Percentiles rank a stretch among this genome's conserved stretches.
Conservation (phyloP, 1,140 invertebrate genomes). For the Trypoxylus dichotomus region DNA sequence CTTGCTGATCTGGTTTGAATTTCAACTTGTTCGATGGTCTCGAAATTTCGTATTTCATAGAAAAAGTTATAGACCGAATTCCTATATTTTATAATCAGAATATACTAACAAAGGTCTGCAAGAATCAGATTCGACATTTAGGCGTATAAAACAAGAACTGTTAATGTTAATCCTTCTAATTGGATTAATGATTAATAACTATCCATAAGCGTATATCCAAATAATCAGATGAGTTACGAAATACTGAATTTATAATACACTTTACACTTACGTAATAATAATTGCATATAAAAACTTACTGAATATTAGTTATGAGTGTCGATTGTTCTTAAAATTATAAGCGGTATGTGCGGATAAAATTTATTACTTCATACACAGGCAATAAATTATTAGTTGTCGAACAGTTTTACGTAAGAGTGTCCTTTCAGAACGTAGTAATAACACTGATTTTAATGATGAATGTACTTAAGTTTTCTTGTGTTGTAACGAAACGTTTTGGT, state of each 20-base stretch:
- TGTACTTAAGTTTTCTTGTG: no score
- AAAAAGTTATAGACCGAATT: background rate
- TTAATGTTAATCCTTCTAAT: no score
- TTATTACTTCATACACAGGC: background rate
- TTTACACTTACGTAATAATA: constrained; percentile 1
- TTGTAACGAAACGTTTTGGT: no score
- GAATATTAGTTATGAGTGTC: background rate
- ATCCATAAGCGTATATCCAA: background rate
- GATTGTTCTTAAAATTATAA: constrained; percentile 18
- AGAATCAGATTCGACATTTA: no score
- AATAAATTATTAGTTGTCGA: constrained; percentile 6
- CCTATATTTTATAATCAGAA: no score
- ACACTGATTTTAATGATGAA: no score
- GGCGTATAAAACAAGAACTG: no score
- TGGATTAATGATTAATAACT: background rate
- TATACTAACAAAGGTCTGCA: no score
- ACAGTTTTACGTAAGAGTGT: background rate
- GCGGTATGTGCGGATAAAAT: background rate
- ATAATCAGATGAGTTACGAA: background rate
- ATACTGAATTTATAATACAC: background rate
- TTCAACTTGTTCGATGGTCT: background rate
- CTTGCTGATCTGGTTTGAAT: constrained; percentile 7
- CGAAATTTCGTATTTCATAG: background rate
- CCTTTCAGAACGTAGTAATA: background rate
- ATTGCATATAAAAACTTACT: background rate